These are phyloP conservation scores for Sapajus apella DNA, from an alignment of 2,113 vertebrate genomes.

Conservation along the genomic window DNA sequence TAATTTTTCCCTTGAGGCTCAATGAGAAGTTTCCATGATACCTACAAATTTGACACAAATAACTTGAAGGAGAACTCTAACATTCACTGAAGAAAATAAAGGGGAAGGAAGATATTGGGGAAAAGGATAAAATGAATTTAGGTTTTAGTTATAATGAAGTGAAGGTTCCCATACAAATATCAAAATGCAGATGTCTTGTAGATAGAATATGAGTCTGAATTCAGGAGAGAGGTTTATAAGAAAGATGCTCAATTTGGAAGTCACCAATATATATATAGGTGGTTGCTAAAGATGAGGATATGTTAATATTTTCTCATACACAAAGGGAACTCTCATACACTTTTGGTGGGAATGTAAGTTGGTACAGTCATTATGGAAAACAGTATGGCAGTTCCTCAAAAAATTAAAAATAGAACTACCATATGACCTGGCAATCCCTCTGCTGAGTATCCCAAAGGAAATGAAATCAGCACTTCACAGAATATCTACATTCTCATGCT, in stretches of 20 bases:
- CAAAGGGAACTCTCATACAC: neutral
- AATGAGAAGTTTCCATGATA: neutral
- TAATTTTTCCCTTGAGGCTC: neutral
- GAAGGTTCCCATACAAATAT: neutral
- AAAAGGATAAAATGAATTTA: neutral
- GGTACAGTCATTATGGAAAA: neutral
- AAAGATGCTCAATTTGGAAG: neutral
- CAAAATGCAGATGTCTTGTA: neutral
- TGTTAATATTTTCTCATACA: neutral
- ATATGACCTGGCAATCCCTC: neutral
- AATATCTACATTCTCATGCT: neutral
- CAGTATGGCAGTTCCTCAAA: neutral
- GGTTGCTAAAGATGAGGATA: neutral
- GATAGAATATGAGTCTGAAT: neutral
- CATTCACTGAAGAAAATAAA: neutral
- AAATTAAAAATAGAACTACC: neutral
- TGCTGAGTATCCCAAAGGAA: neutral
- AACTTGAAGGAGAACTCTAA: neutral
- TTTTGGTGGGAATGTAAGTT: neutral
- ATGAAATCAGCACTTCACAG: neutral
- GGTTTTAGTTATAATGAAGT: neutral
- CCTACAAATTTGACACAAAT: neutral
- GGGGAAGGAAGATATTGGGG: neutral
- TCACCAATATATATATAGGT: neutral
- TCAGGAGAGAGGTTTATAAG: neutral